phyloP scores from a whole-genome alignment of 2,113 vertebrate species.

The Toxostoma redivivum region DNA sequence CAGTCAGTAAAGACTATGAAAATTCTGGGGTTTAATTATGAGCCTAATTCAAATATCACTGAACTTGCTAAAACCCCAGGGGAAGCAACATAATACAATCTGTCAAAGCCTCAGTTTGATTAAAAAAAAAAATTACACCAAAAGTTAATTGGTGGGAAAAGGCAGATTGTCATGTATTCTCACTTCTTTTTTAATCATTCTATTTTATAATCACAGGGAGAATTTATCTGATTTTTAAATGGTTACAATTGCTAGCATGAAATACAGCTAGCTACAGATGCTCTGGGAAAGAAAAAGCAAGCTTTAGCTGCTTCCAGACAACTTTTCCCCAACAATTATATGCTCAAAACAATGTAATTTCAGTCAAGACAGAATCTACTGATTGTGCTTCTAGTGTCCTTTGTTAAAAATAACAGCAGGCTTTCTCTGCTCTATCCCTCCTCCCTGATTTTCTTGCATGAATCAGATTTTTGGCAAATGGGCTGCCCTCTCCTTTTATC shows the following conservation, averaged over 20 bases:
- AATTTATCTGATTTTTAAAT: neutral
- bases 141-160: neutral
- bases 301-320: neutral
- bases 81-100: neutral
- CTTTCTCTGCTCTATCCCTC: neutral
- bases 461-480: slow-evolving; percentile 30
- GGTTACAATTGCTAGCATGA: neutral
- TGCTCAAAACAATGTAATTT: slow-evolving; percentile 3
- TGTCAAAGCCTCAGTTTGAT: neutral
- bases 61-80: neutral
- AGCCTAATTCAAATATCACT: neutral
- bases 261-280: neutral
- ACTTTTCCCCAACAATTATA: neutral
- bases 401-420: slow-evolving; percentile 39
- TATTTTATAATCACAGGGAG: neutral
- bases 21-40: neutral
- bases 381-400: slow-evolving; percentile 11
- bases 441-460: neutral
- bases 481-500: neutral
- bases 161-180: neutral
- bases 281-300: neutral
- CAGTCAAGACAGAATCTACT: slow-evolving; percentile 37
- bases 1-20: neutral
- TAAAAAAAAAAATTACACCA: neutral
- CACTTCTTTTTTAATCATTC: neutral